Evolutionary conservation across 2,797 vertebrate genomes (phyloP).

Genomic region (Trachops cirrhosus): DNA sequence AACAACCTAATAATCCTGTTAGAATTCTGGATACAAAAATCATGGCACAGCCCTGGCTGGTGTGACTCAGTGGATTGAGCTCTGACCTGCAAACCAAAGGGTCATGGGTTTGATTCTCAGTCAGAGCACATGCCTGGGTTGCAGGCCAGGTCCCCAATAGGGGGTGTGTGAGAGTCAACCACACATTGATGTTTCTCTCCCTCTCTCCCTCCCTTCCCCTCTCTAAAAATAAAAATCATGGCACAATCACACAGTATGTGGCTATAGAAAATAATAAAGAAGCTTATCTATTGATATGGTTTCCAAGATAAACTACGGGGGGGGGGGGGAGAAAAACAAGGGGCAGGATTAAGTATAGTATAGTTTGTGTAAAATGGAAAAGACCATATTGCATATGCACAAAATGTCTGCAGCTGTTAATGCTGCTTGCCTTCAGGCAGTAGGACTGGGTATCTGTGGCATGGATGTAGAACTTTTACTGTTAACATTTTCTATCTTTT

Average conservation of each 20-base stretch:
- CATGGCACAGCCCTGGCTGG: neutral
- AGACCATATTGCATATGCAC: neutral
- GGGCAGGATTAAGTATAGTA: neutral
- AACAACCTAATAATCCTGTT: neutral
- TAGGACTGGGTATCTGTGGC: neutral
- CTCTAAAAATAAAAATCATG: neutral
- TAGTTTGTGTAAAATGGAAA: neutral
- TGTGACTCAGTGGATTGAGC: too few species aligned
- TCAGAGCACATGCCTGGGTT: too few species aligned
- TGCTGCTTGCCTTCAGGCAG: neutral
- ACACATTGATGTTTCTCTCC: too few species aligned
- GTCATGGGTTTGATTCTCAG: too few species aligned
- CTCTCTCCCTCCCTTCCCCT: too few species aligned
- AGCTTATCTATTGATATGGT: neutral
- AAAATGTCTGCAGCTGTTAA: neutral
- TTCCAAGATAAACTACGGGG: neutral
- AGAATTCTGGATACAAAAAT: neutral
- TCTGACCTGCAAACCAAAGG: too few species aligned
- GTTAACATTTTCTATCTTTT: neutral
- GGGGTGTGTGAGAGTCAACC: too few species aligned
- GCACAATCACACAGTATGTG: neutral
- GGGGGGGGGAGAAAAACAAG: neutral
- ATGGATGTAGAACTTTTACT: neutral
- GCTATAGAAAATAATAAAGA: neutral
- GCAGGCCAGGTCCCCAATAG: too few species aligned